Evolutionary conservation across 2,888 invertebrate genomes (phyloP).

Genomic region (Baronia brevicornis): DNA sequence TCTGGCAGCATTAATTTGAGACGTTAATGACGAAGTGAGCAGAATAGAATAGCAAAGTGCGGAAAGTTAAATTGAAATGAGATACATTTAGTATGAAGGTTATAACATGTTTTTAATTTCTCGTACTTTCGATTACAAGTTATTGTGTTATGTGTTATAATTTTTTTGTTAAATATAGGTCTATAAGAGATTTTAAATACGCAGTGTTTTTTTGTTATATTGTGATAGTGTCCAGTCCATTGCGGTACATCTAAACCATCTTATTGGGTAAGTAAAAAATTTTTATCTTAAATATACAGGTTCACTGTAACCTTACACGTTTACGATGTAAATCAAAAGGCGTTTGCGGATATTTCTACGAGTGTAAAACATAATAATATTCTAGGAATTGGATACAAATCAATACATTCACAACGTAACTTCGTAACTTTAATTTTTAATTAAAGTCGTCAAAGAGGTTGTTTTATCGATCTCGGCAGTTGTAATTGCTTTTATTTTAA

Average conservation of each 20-base stretch:
- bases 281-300: slow-evolving; percentile 5
- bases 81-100: slow-evolving; percentile 9
- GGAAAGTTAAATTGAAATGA: slow-evolving; percentile 5
- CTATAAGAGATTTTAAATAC: not conserved
- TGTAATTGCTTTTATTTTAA: not conserved
- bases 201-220: not conserved
- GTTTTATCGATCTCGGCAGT: not conserved
- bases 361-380: not conserved
- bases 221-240: slow-evolving; percentile 5
- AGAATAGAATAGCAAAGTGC: slow-evolving; percentile 12
- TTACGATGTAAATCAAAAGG: slow-evolving; percentile 1
- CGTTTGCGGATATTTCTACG: slow-evolving; percentile 4
- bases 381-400: not conserved
- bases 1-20: slow-evolving; percentile 10
- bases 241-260: slow-evolving; percentile 4
- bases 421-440: not conserved
- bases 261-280: slow-evolving; percentile 11
- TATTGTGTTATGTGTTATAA: not conserved
- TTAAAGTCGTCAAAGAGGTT: not conserved
- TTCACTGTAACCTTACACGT: slow-evolving; percentile 2
- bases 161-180: slow-evolving; percentile 3
- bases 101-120: slow-evolving; percentile 8
- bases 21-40: slow-evolving; percentile 4
- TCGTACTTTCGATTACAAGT: slow-evolving; percentile 5
- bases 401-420: not conserved